A percentile compares a stretch with the other conserved stretches of the same genome.
Conservation (phyloP, 1,140 invertebrate species). For the Monomorium pharaonis region DNA sequence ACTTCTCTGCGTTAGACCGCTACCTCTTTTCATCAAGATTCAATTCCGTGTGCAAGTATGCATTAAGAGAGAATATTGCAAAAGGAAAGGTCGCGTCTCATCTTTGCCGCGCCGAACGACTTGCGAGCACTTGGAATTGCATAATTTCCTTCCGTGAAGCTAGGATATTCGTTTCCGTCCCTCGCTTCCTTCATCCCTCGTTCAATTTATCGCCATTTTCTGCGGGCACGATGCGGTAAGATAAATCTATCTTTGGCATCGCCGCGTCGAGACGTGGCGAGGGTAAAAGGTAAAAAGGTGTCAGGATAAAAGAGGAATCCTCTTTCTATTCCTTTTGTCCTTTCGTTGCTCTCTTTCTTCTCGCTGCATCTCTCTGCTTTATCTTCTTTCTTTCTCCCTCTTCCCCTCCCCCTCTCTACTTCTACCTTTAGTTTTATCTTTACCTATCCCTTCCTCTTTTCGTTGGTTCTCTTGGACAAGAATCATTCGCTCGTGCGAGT, state of each 20-base stretch:
- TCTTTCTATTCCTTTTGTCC: neutral
- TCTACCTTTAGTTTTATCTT: no score
- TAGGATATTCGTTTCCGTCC: slow-evolving; percentile 15
- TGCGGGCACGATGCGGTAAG: slow-evolving; percentile 27
- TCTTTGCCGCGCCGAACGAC: slow-evolving; percentile 36
- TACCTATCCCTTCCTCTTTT: no score
- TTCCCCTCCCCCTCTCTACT: neutral
- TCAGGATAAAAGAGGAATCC: slow-evolving; percentile 15
- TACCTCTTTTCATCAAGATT: slow-evolving; percentile 20
- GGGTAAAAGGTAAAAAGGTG: slow-evolving; percentile 9
- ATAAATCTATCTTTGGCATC: slow-evolving; percentile 44
- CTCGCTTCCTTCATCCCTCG: slow-evolving; percentile 14
- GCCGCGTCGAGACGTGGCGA: neutral
- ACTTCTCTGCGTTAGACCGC: neutral
- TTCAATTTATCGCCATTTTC: slow-evolving; percentile 48
- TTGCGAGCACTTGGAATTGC: slow-evolving; percentile 44
- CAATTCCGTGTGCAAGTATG: slow-evolving; percentile 26
- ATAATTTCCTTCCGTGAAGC: slow-evolving; percentile 38
- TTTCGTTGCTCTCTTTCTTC: neutral
- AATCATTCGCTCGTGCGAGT: no score
- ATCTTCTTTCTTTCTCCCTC: neutral
- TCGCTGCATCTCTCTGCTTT: neutral
- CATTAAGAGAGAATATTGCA: neutral
- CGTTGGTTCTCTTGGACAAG: no score
- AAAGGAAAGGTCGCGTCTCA: slow-evolving; percentile 35